Conservation (phyloP, 30 jellyfish, hydroid and myxozoan species). For the Aurelia aurita complex sp. Pacific region DNA sequence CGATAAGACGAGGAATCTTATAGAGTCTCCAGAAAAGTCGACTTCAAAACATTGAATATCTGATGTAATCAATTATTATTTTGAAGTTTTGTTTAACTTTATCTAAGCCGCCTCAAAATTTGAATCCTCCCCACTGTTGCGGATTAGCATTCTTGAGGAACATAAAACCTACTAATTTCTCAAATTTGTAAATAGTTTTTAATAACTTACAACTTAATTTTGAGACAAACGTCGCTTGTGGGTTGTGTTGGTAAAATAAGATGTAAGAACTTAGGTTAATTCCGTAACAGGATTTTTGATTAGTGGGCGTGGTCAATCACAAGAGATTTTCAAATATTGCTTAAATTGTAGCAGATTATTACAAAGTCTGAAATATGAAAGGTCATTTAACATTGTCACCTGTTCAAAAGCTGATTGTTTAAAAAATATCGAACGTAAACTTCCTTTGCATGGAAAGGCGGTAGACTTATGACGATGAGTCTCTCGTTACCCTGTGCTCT, state of each 20-base stretch:
- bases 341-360: slow-evolving; percentile 9
- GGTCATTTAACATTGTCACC: slow-evolving; percentile 8
- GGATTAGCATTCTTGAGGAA: background rate
- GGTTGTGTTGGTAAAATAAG: background rate
- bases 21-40: background rate
- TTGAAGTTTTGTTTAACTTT: too few relatives aligned
- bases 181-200: slow-evolving; percentile 1
- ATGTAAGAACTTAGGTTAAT: background rate
- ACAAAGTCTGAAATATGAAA: background rate
- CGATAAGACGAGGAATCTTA: too few relatives aligned
- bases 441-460: too few relatives aligned
- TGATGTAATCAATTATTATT: background rate
- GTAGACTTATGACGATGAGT: too few relatives aligned
- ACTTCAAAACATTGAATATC: background rate
- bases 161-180: slow-evolving; percentile 3
- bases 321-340: background rate
- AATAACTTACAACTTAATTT: background rate
- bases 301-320: background rate
- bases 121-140: background rate
- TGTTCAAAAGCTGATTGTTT: background rate
- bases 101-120: too few relatives aligned
- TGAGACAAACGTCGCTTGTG: slow-evolving; percentile 3
- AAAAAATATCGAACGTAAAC: too few relatives aligned
- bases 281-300: slow-evolving; percentile 6
- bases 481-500: too few relatives aligned